Evolutionary conservation across 1,140 invertebrate genomes (phyloP).

Genomic region (Procambarus clarkii): DNA sequence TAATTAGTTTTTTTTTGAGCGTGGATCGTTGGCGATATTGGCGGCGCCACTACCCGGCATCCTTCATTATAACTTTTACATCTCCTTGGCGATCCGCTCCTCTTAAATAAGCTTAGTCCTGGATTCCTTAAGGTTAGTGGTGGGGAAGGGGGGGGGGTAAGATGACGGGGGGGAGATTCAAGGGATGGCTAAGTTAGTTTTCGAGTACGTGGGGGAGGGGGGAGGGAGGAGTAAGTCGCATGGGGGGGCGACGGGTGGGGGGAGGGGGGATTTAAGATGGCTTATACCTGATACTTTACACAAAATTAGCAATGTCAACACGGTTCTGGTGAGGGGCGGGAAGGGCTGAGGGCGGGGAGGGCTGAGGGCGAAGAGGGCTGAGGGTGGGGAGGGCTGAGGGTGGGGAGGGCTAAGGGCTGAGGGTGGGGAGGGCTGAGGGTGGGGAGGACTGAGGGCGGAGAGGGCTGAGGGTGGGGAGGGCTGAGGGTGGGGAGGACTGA

Average conservation of each 20-base stretch:
- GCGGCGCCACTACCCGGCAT: not conserved
- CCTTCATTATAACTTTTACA: conserved; percentile 37
- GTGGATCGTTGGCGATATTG: conserved; percentile 4
- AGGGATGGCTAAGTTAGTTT: no score
- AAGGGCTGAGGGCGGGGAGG: not conserved
- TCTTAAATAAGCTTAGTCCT: conserved; percentile 32
- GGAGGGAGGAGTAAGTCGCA: not conserved
- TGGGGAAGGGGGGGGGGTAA: not conserved
- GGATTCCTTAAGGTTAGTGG: not conserved
- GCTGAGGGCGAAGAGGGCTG: not conserved
- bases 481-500: no score
- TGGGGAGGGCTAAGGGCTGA: not conserved
- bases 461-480: no score
- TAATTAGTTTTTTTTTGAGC: conserved; percentile 37
- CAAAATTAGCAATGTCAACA: conserved; percentile 4
- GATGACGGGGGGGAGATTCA: not conserved
- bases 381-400: not conserved
- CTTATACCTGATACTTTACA: conserved; percentile 11
- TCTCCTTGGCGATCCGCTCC: conserved; percentile 18
- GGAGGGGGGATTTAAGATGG: not conserved
- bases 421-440: no score
- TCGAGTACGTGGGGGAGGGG: no score
- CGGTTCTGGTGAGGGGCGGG: conserved; percentile 1
- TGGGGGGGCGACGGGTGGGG: not conserved
- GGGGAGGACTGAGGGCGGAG: no score